A percentile compares a stretch with the other conserved stretches of the same genome.
Conservation (phyloP, 35 echinoderm and acorn worm species). For the Apostichopus californicus region DNA sequence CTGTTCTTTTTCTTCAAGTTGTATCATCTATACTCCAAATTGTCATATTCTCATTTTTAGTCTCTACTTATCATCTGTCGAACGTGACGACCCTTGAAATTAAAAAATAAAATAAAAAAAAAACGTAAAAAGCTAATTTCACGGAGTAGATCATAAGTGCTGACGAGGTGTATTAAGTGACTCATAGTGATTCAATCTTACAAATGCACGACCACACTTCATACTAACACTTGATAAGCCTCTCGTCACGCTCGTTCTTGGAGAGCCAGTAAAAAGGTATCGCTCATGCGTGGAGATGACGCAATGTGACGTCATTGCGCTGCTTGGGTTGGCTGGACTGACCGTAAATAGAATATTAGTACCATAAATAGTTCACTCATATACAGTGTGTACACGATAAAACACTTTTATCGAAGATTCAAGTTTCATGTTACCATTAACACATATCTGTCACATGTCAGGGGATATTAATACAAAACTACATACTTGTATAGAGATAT, state of each 20-base stretch:
- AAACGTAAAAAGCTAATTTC: neutral
- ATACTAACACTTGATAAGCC: neutral
- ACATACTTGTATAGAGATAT: no score
- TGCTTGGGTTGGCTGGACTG: neutral
- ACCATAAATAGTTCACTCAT: neutral
- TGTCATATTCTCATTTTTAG: neutral
- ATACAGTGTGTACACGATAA: no score
- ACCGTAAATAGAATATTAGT: neutral
- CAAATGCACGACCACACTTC: neutral
- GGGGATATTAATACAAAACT: no score
- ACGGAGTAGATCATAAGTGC: neutral
- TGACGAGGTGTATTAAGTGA: neutral
- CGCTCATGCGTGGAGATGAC: conserved; percentile 6
- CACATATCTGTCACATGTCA: no score
- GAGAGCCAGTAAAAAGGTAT: neutral
- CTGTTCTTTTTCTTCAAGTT: neutral
- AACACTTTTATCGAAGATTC: no score
- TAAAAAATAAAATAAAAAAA: neutral
- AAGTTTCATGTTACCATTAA: no score
- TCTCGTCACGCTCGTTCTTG: neutral
- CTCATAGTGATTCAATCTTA: conserved; percentile 25
- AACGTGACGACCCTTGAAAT: conserved; percentile 3
- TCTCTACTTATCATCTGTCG: neutral
- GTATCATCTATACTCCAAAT: no score
- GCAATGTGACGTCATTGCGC: conserved; percentile 11